phyloP scores from a whole-genome alignment of 2,888 invertebrate species.

The Phalera bucephala region DNA sequence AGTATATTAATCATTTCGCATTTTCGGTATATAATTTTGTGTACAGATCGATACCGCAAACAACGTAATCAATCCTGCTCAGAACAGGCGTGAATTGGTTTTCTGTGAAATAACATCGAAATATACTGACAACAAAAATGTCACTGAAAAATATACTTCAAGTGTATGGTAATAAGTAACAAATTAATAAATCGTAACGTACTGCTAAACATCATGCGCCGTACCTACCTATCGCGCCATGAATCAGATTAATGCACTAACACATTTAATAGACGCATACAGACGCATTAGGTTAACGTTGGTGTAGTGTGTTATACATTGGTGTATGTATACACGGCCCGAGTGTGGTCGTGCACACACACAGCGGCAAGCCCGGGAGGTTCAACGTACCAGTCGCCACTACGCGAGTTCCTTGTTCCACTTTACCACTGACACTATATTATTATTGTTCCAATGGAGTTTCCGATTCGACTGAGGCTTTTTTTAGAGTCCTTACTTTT shows the following conservation, averaged over 20 bases:
- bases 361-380: conserved; percentile 51
- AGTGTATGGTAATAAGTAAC: conserved; percentile 11
- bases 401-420: conserved; percentile 82
- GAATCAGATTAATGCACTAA: conserved; percentile 67
- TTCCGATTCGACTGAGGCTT: conserved; percentile 55
- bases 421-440: conserved; percentile 79
- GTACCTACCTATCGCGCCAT: conserved; percentile 53
- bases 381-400: conserved; percentile 80
- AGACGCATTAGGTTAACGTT: conserved; percentile 3
- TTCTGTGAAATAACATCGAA: conserved; percentile 17
- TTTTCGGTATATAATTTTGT: no score
- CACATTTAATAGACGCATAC: conserved; percentile 49
- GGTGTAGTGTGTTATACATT: not conserved
- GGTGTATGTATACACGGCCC: conserved; percentile 30
- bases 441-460: conserved; percentile 77
- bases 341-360: conserved; percentile 39
- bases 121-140: not conserved
- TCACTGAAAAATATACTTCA: conserved; percentile 20
- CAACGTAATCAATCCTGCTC: conserved; percentile 28
- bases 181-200: conserved; percentile 19
- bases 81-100: conserved; percentile 24
- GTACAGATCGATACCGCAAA: not conserved
- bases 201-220: conserved; percentile 39
- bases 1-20: no score
- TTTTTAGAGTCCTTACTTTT: conserved; percentile 49